phyloP scores from a whole-genome alignment of 2,888 invertebrate genomes.

The Teinopalpus imperialis region DNA sequence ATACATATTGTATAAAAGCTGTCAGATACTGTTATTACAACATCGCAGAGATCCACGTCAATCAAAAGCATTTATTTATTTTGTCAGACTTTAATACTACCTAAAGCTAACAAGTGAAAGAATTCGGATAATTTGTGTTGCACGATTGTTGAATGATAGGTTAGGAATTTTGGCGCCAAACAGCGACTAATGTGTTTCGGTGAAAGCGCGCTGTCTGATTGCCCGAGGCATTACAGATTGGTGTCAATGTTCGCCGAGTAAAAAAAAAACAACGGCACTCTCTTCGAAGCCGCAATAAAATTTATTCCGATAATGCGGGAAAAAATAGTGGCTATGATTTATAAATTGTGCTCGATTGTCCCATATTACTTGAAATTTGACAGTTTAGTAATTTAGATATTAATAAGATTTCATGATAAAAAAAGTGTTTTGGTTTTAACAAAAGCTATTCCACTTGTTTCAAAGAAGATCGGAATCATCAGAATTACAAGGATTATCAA shows the following conservation, averaged over 20 bases:
- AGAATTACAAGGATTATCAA: too few relatives aligned
- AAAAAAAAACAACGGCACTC: conserved; percentile 36
- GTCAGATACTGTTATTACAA: conserved; percentile 16
- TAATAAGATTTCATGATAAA: too few relatives aligned
- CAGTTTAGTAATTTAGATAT: too few relatives aligned
- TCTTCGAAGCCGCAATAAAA: conserved; percentile 21
- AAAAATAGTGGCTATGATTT: too few relatives aligned
- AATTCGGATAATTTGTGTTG: conserved; percentile 20
- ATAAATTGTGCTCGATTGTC: too few relatives aligned
- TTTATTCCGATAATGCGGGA: conserved; percentile 12
- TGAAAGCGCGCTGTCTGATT: conserved; percentile 58
- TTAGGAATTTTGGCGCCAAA: conserved; percentile 74
- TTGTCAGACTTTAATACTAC: conserved; percentile 11
- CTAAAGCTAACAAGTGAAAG: conserved; percentile 28
- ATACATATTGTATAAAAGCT: not conserved
- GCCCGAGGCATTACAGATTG: conserved; percentile 52
- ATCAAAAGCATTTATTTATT: conserved; percentile 21
- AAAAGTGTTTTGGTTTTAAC: too few relatives aligned
- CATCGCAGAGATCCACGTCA: conserved; percentile 15
- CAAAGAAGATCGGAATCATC: too few relatives aligned
- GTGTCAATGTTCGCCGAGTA: conserved; percentile 47
- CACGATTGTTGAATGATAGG: conserved; percentile 45
- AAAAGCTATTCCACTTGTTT: too few relatives aligned
- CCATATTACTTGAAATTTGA: too few relatives aligned
- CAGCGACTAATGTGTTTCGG: conserved; percentile 39